Conservation (phyloP, 2,113 vertebrate genomes). For the Grallaria varia region DNA sequence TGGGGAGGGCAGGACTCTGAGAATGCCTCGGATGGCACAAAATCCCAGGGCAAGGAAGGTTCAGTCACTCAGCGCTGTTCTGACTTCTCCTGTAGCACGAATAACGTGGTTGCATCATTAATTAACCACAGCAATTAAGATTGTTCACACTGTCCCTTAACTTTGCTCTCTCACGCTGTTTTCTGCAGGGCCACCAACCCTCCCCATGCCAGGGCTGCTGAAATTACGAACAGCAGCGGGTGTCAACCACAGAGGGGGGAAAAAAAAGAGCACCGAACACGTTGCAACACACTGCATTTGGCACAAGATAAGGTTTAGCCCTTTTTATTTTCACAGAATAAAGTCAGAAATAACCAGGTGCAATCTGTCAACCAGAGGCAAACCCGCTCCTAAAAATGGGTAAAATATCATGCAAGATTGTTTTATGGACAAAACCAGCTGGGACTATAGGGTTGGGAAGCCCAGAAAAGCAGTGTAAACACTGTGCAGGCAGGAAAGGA, state of each 20-base stretch:
- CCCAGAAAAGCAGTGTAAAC: background rate
- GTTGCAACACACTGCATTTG: background rate
- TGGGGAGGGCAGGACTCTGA: background rate
- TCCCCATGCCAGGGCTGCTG: background rate
- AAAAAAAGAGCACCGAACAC: background rate
- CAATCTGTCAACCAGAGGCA: background rate
- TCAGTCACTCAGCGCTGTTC: background rate
- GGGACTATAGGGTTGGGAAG: background rate
- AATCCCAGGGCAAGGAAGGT: background rate
- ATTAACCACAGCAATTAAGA: background rate
- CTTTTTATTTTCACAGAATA: background rate
- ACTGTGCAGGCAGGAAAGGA: background rate
- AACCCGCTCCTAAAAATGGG: background rate
- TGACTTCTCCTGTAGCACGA: background rate
- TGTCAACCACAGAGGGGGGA: background rate
- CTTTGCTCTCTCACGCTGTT: background rate
- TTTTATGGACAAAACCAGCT: background rate
- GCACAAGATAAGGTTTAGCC: background rate
- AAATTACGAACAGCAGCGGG: background rate
- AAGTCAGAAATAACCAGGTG: conserved; percentile 33
- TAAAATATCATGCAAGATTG: background rate
- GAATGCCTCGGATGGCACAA: background rate
- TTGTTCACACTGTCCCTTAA: background rate
- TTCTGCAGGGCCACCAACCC: conserved; percentile 1
- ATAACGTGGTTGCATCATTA: background rate